phyloP scores from a whole-genome alignment of 2,888 invertebrate species.

The Orthosia gothica region DNA sequence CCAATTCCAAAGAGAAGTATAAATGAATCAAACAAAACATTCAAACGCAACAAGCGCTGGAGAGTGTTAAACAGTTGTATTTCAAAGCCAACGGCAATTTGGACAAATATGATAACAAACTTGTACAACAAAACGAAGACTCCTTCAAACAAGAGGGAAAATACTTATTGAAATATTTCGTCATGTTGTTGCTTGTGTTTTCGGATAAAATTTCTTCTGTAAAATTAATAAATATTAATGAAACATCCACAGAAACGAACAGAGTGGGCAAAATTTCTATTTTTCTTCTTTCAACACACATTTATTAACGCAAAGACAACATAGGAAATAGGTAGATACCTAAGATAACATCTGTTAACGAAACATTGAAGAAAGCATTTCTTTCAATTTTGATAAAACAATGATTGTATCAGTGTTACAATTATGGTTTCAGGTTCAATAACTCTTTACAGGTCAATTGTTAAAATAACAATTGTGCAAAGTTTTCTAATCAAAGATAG shows the following conservation, averaged over 20 bases:
- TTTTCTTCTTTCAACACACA: constrained; percentile 3
- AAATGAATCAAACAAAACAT: not conserved
- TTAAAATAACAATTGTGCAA: constrained; percentile 19
- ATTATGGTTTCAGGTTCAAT: constrained; percentile 14
- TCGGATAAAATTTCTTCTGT: not conserved
- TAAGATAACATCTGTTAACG: not conserved
- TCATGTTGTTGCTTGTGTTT: constrained; percentile 18
- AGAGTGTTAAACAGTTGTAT: constrained; percentile 7
- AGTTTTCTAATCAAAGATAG: not conserved
- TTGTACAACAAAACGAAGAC: constrained; percentile 11
- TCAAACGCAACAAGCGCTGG: constrained; percentile 8
- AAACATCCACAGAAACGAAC: constrained; percentile 8
- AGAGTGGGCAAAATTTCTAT: not conserved
- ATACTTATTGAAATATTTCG: constrained; percentile 6
- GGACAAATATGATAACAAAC: constrained; percentile 28
- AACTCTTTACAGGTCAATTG: constrained; percentile 9
- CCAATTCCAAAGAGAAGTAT: not conserved
- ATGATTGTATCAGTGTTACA: not conserved
- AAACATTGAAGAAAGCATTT: not conserved
- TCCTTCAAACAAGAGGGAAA: not conserved
- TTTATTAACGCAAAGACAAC: not conserved
- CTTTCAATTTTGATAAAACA: not conserved
- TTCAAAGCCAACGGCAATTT: constrained; percentile 34
- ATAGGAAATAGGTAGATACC: not conserved
- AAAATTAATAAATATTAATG: constrained; percentile 20